Evolutionary conservation across 1,140 invertebrate species (phyloP), one percentile per base, ranked within the genome.

Genomic region (Patella vulgata): DNA sequence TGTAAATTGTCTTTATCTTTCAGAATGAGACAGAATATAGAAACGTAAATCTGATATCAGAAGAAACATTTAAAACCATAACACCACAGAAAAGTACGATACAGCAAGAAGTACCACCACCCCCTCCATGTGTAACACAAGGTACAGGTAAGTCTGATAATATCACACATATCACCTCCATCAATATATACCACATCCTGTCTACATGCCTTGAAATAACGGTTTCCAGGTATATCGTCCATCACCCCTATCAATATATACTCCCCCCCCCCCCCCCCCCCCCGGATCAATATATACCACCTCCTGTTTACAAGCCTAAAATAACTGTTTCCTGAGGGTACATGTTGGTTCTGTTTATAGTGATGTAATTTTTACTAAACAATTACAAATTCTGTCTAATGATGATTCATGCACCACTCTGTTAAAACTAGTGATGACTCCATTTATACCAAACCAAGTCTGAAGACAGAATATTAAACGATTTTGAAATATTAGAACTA

Each of bases 11-110:
- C 5, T 36, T 36, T 53, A n/a, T 62, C 44, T 67, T 71, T 30
- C 57, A 77, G 75, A 57, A 63, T 57, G 75, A 79, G 21, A 56
- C 57, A 23, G 68, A 89, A 68, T 93, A 93, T 82, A 92, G 92
- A 74, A 95, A 93, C 2, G 90, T 97, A n/a, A 94, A 91, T 68
- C 82, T 96, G n/a, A 93, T 97, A 66, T 91, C 89, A 60, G 91
- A 93, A 77, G 93, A 94, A 81, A 90, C 90, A 80, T 96, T 95
- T 85, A 90, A 94, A 65, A 93, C 91, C 77, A 87, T 95, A 28
- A 77, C 73, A 14, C 77, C 81, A 8, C 48, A 58, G n/a, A 52
- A 31, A 14, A 42, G 58, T 2, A 52, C 56, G 8, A 27, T 61
- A 14, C 66, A 65, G 51, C 71, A 73, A 46, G 61, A 74, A 58